Evolutionary conservation across 2,797 vertebrate genomes (phyloP).

Genomic region (Tokudaia muenninki): DNA sequence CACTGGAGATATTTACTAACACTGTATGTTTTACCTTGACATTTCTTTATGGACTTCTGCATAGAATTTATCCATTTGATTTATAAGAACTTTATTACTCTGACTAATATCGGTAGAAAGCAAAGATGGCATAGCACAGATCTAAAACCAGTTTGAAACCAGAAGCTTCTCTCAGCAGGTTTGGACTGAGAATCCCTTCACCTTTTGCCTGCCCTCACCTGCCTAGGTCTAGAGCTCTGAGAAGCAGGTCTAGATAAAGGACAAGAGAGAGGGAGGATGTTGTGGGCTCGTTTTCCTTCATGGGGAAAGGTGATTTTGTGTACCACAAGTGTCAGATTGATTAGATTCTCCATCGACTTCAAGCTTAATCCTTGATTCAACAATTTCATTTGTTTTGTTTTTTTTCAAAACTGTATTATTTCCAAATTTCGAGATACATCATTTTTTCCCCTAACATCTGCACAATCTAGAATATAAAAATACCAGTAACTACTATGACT

Average conservation of each 20-base stretch:
- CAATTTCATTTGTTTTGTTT: not conserved
- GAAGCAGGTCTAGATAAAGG: not conserved
- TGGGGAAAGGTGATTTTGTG: not conserved
- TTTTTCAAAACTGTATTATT: not conserved
- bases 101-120: not conserved
- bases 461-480: conserved; percentile 6
- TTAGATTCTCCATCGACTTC: not conserved
- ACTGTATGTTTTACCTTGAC: conserved; percentile 37
- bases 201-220: not conserved
- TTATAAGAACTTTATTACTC: not conserved
- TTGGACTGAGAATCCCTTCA: not conserved
- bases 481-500: not conserved
- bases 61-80: not conserved
- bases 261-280: not conserved
- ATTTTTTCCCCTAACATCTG: not conserved
- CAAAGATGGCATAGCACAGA: not conserved
- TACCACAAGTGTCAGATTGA: not conserved
- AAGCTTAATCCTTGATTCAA: not conserved
- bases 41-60: not conserved
- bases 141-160: not conserved
- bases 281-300: not conserved
- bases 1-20: not conserved
- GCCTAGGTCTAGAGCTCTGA: not conserved
- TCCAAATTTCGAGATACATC: not conserved
- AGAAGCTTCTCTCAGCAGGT: not conserved